Base-by-base conservation (phyloP, 2,797 vertebrate genomes). In the Thunnus albacares region DNA sequence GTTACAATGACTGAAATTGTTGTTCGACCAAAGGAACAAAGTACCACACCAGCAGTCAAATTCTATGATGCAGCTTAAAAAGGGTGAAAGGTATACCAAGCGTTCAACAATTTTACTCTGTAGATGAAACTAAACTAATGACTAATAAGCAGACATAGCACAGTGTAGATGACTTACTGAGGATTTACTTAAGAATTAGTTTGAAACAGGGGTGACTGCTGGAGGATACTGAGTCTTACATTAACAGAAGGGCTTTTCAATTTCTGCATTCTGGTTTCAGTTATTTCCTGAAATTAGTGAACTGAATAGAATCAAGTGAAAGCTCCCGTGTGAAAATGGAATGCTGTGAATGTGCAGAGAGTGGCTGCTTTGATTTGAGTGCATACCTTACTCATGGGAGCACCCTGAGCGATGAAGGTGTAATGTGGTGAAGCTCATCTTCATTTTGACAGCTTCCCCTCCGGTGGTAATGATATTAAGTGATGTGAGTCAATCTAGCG, bases 401-500 rank as follows among this genome's bases (percentile, higher is more conserved):
- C 81, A 75, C 55, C 57, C 66, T 75, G 60, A 82, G 85, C 41
- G 59, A 82, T 77, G 73, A 62, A 84, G 75, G 79, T 72, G 87
- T 69, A 74, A 88, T 77, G 83, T 64, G 67, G 72, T 85, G 76
- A 75, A 82, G 83, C 89, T 85, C 83, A 78, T 92, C 91, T 90
- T 86, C 73, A 89, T 91, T 93, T 91, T 88, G 87, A 93, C 91
- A 91, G 83, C 87, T 87, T 91, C 77, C 84, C 77, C 82, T 91
- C 70, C 41, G 55, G 66, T 66, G 55, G 66, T 92, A 91, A 93
- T 91, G 89, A 92, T 84, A 92, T 89, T 92, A 90, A 90, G 77
- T 91, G 90, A 94, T 90, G 84, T 78, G 66, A 90, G 88, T 74
- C 89, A 89, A 84, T 92, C 81, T 81, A 75, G 83, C 73, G 58